Percentiles rank a stretch among this genome's conserved stretches.
Evolutionary conservation across 2,888 invertebrate species (phyloP).

Genomic region (Agriotes lineatus): DNA sequence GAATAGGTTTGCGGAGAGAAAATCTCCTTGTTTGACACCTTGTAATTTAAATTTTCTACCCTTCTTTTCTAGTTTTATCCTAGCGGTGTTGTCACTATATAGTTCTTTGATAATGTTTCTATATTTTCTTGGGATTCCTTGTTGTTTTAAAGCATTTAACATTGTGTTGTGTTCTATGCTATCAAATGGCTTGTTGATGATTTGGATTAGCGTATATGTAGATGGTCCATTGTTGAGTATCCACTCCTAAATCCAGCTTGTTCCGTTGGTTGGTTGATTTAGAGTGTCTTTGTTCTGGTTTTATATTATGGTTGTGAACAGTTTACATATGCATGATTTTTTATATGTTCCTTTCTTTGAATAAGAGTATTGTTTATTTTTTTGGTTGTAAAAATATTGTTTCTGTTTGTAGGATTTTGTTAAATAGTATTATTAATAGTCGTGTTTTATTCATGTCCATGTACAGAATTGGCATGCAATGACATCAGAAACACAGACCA

Average conservation of each 20-base stretch:
- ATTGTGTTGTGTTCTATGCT: neutral
- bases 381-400: neutral
- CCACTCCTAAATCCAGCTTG: too few relatives aligned
- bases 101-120: neutral
- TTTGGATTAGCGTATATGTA: too few relatives aligned
- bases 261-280: too few relatives aligned
- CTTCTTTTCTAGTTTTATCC: neutral
- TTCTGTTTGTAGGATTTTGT: too few relatives aligned
- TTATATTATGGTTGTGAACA: too few relatives aligned
- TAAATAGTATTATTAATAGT: neutral
- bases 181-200: neutral
- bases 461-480: too few relatives aligned
- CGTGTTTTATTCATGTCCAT: too few relatives aligned
- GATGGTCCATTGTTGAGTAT: too few relatives aligned
- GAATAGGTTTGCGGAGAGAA: neutral
- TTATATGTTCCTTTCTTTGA: neutral
- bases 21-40: neutral
- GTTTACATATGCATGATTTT: conserved; percentile 3
- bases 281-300: neutral
- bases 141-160: neutral
- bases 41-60: neutral
- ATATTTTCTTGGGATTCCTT: neutral
- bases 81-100: neutral
- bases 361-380: neutral
- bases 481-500: too few relatives aligned